Evolutionary conservation across 2,888 invertebrate species (phyloP).

Genomic region (Baronia brevicornis): DNA sequence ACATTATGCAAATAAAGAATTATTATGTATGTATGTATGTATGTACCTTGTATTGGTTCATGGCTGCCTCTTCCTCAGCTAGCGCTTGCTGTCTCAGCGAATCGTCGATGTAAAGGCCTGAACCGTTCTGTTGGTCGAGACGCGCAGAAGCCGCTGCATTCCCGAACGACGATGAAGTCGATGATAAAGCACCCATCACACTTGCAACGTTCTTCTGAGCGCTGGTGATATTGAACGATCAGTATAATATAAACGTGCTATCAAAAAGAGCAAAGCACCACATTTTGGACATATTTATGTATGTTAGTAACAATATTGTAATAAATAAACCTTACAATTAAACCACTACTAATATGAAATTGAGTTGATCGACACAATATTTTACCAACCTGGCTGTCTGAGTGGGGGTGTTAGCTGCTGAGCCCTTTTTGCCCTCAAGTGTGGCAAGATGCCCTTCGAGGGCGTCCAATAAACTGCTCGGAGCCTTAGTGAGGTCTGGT

Average conservation of each 20-base stretch:
- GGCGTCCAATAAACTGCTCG: conserved; percentile 96
- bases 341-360: not conserved
- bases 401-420: conserved; percentile 90
- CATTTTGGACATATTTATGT: too few species aligned
- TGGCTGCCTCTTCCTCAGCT: conserved; percentile 96
- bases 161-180: conserved; percentile 92
- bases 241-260: too few species aligned
- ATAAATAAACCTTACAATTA: too few species aligned
- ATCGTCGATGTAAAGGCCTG: conserved; percentile 83
- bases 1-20: too few species aligned
- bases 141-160: conserved; percentile 85
- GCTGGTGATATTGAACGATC: too few species aligned
- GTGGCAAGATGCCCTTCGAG: conserved; percentile 96
- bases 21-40: conserved; percentile 1
- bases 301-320: too few species aligned
- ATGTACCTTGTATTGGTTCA: conserved; percentile 94
- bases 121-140: conserved; percentile 80
- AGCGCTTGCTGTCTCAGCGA: conserved; percentile 88
- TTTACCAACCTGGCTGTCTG: conserved; percentile 83
- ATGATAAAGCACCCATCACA: conserved; percentile 90
- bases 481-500: conserved; percentile 98
- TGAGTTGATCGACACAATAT: not conserved
- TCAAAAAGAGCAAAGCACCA: too few species aligned
- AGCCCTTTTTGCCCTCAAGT: conserved; percentile 94
- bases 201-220: conserved; percentile 93